Base-by-base conservation (phyloP, 35 echinoderm and acorn worm genomes). In the Amphiura filiformis region DNA sequence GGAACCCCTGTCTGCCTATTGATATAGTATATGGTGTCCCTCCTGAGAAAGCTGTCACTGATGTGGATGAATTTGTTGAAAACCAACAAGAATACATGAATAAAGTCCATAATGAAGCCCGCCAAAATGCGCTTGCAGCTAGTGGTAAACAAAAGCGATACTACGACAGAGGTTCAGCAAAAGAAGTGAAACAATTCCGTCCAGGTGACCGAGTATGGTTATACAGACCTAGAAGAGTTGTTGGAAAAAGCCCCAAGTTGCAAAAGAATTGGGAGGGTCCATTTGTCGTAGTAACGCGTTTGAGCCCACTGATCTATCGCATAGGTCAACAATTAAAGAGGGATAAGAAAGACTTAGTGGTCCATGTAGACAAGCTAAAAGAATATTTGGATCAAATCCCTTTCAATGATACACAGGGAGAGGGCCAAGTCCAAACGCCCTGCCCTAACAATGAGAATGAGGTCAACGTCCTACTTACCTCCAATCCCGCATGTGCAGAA, bases 1-100 rank as follows among this genome's bases (percentile, higher is more conserved):
- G 91, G 23, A 79, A 93, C 49, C 42, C 42, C 0, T 40, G 52
- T 22, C 41, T 82, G 34, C 79, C 85, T 37, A 52, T 75, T 0
- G 79, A 88, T 35, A 3, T 77, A 35, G 36, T 79, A 0, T 70
- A 70, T 30, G 61, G 61, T 18, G 11, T 3, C 9, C 26, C 61
- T 70, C 41, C 4, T 4, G 41, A 17, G 4, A 17, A 47, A 47
- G 61, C 61, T 70, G 28, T 3, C 7, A 11, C 61, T 1, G 61
- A 70, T n/a, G 7, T 70, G 17, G 61, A 70, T 15, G 61, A 70
- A 70, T 70, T 26, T n/a, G 61, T 70, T 3, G 61, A 70, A 23
- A n/a, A 70, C 1, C 61, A 70, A 70, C 7, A 70, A 30, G 15
- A 18, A 18, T 23, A 70, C 28, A 70, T 70, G 61, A 5, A 70